Percentiles rank a stretch among this genome's conserved stretches.
These are phyloP conservation scores for Apistogramma diplotaenia DNA, from an alignment of 2,113 vertebrate genomes.

Conservation along the genomic window DNA sequence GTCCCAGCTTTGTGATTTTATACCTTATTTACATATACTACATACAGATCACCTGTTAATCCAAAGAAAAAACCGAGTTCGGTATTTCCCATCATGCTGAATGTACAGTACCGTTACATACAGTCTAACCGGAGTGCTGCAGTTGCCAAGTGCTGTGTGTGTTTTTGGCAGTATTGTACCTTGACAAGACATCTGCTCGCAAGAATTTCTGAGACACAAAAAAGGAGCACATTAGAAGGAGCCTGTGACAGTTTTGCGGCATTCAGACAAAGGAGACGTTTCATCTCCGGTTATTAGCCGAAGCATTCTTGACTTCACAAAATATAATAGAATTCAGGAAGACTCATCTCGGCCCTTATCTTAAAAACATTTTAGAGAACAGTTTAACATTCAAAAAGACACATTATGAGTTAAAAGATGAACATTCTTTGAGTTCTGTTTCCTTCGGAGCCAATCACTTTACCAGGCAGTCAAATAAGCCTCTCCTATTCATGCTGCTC, in stretches of 20 bases:
- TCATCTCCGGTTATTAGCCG: neutral
- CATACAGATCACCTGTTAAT: neutral
- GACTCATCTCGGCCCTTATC: neutral
- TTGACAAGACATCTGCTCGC: neutral
- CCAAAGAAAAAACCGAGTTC: neutral
- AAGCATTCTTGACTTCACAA: neutral
- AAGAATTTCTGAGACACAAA: neutral
- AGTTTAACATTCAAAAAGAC: neutral
- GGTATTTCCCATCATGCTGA: neutral
- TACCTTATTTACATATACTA: neutral
- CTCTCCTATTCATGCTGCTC: constrained; percentile 19
- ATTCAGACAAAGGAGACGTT: neutral
- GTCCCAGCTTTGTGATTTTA: neutral
- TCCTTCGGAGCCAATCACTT: constrained; percentile 1
- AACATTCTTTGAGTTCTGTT: neutral
- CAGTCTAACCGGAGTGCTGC: neutral
- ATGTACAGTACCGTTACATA: neutral
- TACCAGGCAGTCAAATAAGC: constrained; percentile 8
- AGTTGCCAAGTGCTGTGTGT: neutral
- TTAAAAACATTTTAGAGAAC: neutral
- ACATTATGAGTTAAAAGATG: neutral
- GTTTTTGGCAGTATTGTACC: neutral
- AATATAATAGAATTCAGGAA: neutral
- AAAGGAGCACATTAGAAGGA: neutral
- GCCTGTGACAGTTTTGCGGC: neutral